Percentiles rank a stretch among this genome's conserved stretches.
These are phyloP conservation scores for Drosophila arizonae DNA, from an alignment of 1,140 invertebrate genomes.

Conservation along the genomic window DNA sequence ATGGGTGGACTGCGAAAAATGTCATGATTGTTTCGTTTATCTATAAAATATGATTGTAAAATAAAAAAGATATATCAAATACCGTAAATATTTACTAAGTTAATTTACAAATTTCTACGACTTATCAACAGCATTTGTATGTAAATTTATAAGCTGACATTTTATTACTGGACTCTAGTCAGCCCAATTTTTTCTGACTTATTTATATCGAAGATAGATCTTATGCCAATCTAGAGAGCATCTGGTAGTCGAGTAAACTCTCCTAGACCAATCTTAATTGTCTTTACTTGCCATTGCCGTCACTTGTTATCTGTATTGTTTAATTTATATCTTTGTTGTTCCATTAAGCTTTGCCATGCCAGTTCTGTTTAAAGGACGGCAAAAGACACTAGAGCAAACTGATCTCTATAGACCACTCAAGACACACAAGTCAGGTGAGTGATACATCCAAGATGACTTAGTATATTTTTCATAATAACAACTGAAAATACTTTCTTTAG, in stretches of 20 bases:
- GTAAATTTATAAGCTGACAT: too few relatives aligned
- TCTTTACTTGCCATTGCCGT: neutral
- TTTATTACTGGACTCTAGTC: too few relatives aligned
- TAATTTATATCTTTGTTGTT: constrained; percentile 6
- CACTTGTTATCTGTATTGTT: constrained; percentile 40
- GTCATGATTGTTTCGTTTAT: neutral
- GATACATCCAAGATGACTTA: neutral
- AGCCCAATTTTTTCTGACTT: too few relatives aligned
- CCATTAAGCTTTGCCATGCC: constrained; percentile 83
- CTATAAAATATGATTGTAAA: neutral
- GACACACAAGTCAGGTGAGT: constrained; percentile 84
- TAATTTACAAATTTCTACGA: too few relatives aligned
- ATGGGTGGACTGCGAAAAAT: neutral
- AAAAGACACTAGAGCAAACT: constrained; percentile 84
- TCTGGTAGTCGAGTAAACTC: neutral
- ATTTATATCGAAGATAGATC: too few relatives aligned
- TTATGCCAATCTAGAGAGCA: neutral
- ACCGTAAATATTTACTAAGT: neutral
- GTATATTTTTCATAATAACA: neutral
- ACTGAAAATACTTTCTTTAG: constrained; percentile 24
- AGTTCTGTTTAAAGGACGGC: constrained; percentile 83
- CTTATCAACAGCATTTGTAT: too few relatives aligned
- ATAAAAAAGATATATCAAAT: neutral
- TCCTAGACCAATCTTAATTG: neutral
- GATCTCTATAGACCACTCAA: constrained; percentile 85